These are phyloP conservation scores for Gnatocerus cornutus DNA, from an alignment of 2,888 invertebrate genomes.

Conservation along the genomic window DNA sequence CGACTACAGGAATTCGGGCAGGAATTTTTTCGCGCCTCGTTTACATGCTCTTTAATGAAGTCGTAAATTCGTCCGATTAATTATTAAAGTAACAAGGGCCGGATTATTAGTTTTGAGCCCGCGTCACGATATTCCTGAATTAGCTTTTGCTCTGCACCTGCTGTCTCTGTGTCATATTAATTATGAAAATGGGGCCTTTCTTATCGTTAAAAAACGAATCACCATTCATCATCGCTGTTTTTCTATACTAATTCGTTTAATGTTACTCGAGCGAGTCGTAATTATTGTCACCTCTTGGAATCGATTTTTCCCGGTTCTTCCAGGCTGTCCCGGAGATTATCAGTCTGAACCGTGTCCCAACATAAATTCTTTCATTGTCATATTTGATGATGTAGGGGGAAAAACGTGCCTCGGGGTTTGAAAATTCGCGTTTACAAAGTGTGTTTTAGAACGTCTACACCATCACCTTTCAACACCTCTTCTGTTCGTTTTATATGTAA, in stretches of 20 bases:
- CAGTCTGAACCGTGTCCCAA: conserved; percentile 28
- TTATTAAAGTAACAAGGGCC: conserved; percentile 36
- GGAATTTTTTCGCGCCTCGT: conserved; percentile 36
- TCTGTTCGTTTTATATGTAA: conserved; percentile 47
- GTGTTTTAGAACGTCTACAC: conserved; percentile 44
- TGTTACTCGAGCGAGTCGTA: conserved; percentile 11
- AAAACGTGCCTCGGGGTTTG: conserved; percentile 29
- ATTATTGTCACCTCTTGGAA: conserved; percentile 15
- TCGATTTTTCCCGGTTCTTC: conserved; percentile 36
- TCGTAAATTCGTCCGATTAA: conserved; percentile 35
- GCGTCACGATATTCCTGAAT: too few species aligned
- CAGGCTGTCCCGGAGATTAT: conserved; percentile 32
- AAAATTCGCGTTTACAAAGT: conserved; percentile 42
- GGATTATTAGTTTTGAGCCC: not conserved
- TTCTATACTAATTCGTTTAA: conserved; percentile 31
- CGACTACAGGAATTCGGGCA: conserved; percentile 35
- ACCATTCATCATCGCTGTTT: conserved; percentile 36
- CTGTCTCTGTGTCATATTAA: conserved; percentile 8
- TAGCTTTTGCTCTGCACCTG: not conserved
- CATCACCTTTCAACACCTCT: conserved; percentile 46
- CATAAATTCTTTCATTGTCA: conserved; percentile 41
- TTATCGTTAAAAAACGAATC: conserved; percentile 5
- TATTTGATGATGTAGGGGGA: conserved; percentile 37
- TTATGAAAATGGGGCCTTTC: conserved; percentile 30
- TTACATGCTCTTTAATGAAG: conserved; percentile 38